Base-by-base conservation (phyloP, 2,797 vertebrate genomes). In the Spinus pinus region DNA sequence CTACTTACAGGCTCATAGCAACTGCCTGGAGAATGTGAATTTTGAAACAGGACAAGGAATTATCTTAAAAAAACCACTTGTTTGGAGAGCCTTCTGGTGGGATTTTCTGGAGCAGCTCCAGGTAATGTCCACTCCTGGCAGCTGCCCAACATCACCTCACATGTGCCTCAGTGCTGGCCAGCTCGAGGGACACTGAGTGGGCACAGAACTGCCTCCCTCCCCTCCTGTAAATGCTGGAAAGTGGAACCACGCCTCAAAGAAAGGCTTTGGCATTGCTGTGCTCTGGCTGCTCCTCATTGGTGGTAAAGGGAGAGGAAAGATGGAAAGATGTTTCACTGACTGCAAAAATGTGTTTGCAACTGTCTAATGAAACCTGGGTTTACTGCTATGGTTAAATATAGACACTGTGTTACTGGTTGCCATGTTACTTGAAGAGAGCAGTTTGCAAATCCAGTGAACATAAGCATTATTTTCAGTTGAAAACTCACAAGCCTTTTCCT, bases 161-260 rank as follows among this genome's bases (percentile, higher is more conserved):
- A 17, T 2, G 21, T 62, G 5, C 22, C 14, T 37, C 2, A 1
- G 9, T 41, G 4, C 15, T 49, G 0, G 0, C 21, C 2, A 50
- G 14, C 31, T 30, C 1, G 0, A 53, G 28, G 33, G 39, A 6
- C 24, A 8, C 1, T 3, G 17, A 39, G 37, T 15, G 28, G 18
- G 21, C 14, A 16, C 5, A 1, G 17, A 44, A 30, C 44, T 77
- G 65, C 51, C 46, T 71, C 57, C 31, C 11, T 78, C 7, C 30
- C 27, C 14, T 46, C 6, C 3, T 58, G 22, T 31, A 27, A 49
- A 7, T 9, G 24, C 31, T 1, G 24, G 15, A 13, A 24, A 41
- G 22, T 1, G 8, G 33, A 39, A 7, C 12, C 14, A 2, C 4
- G 9, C 41, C 19, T 42, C 39, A 8, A 2, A 53, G 46, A 46